Conservation (phyloP, 2,113 vertebrate genomes). For the Tichodroma muraria region DNA sequence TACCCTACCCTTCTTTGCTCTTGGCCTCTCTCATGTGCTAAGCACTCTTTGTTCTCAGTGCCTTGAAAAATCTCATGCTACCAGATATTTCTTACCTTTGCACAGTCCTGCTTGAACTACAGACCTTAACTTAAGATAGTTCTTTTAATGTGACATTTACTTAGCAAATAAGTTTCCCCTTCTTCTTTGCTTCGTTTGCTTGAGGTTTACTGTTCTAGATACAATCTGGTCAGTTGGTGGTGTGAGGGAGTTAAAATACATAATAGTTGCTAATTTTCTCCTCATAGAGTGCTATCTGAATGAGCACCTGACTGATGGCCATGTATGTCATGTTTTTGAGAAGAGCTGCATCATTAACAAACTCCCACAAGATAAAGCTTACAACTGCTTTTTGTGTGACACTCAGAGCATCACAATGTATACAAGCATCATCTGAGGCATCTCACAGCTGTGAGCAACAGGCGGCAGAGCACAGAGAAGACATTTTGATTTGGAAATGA, state of each 20-base stretch:
- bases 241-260: background rate
- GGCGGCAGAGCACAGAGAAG: background rate
- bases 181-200: background rate
- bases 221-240: background rate
- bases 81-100: background rate
- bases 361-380: background rate
- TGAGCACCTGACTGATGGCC: background rate
- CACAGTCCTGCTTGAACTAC: background rate
- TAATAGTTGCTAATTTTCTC: background rate
- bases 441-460: fast-evolving
- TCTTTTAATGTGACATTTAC: background rate
- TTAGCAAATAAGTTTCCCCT: background rate
- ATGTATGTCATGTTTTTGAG: background rate
- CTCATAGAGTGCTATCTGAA: background rate
- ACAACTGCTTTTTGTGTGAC: background rate
- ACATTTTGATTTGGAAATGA: background rate
- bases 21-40: background rate
- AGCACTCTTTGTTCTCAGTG: background rate
- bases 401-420: background rate
- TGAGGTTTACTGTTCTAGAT: background rate
- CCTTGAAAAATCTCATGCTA: background rate
- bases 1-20: background rate
- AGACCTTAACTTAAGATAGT: background rate
- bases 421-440: background rate
- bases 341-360: background rate